These are phyloP conservation scores for Tinea pellionella DNA, from an alignment of 2,888 invertebrate species.

Conservation along the genomic window DNA sequence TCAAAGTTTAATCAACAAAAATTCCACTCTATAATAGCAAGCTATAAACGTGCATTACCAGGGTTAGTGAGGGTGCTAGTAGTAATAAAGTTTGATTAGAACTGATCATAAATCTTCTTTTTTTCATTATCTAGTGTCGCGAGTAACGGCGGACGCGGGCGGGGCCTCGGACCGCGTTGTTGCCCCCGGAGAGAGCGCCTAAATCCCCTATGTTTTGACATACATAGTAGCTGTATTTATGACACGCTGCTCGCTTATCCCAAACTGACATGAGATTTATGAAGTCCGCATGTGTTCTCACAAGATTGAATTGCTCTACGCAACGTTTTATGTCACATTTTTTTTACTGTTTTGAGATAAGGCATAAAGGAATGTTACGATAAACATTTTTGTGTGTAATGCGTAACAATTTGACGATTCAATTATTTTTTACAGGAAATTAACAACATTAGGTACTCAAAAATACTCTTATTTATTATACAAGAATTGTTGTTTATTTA, in stretches of 20 bases:
- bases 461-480: neutral
- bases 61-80: neutral
- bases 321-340: constrained; percentile 5
- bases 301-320: constrained; percentile 42
- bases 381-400: too few relatives aligned
- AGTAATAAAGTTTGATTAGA: constrained; percentile 65
- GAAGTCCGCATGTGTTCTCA: constrained; percentile 60
- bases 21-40: neutral
- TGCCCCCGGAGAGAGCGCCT: constrained; percentile 36
- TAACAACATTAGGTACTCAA: too few relatives aligned
- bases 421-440: too few relatives aligned
- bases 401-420: too few relatives aligned
- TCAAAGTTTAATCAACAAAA: neutral
- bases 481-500: neutral
- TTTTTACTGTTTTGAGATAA: neutral
- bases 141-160: constrained; percentile 18
- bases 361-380: neutral
- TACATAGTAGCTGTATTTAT: constrained; percentile 58
- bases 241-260: constrained; percentile 47
- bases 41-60: neutral
- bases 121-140: constrained; percentile 57
- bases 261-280: constrained; percentile 60
- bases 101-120: constrained; percentile 64
- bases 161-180: constrained; percentile 34
- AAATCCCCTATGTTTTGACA: constrained; percentile 67